Conservation (phyloP, 2,113 vertebrate genomes). For the Leiothrix lutea region DNA sequence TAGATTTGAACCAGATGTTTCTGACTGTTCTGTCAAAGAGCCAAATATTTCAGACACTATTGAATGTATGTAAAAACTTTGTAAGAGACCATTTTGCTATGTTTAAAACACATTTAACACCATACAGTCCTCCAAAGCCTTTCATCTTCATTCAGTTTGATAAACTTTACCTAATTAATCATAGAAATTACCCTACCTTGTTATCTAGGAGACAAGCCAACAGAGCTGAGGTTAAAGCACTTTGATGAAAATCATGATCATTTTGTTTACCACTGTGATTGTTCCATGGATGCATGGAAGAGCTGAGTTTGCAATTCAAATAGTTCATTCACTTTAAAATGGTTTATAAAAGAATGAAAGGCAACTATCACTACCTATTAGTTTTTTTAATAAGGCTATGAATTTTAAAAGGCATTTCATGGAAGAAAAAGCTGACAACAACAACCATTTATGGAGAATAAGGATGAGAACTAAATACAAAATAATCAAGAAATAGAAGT, state of each 20-base stretch:
- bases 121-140: background rate
- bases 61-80: background rate
- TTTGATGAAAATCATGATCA: background rate
- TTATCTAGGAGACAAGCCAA: background rate
- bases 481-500: background rate
- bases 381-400: background rate
- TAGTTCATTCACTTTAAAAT: background rate
- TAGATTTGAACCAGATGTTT: background rate
- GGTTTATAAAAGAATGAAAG: slow-evolving; percentile 15
- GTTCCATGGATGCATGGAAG: background rate
- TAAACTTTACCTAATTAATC: slow-evolving; percentile 1
- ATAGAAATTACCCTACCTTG: background rate
- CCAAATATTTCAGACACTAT: background rate
- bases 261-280: background rate
- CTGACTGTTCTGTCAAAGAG: background rate
- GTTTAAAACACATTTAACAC: background rate
- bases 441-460: background rate
- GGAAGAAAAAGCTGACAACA: background rate
- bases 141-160: background rate
- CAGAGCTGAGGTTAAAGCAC: background rate
- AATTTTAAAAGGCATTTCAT: slow-evolving; percentile 7
- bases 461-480: background rate
- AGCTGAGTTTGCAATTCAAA: slow-evolving; percentile 38
- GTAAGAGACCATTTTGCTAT: background rate
- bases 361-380: background rate